Conservation (phyloP, 2,797 vertebrate genomes). For the Balearica regulorum region DNA sequence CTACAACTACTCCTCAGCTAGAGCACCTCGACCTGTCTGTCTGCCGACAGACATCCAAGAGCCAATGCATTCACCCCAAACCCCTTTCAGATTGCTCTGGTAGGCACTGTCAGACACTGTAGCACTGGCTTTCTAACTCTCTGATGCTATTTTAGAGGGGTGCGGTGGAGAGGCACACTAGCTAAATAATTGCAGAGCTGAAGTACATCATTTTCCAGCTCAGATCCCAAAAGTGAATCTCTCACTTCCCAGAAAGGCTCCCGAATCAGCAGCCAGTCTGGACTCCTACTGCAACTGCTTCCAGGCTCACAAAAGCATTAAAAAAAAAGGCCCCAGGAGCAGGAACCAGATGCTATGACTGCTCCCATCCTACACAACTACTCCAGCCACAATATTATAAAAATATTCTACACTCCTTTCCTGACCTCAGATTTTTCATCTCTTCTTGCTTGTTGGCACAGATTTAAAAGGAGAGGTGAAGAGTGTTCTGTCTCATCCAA, state of each 20-base stretch:
- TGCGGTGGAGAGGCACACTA: not conserved
- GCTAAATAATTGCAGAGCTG: not conserved
- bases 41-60: not conserved
- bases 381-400: not conserved
- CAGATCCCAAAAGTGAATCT: not conserved
- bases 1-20: not conserved
- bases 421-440: not conserved
- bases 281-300: not conserved
- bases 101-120: not conserved
- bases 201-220: not conserved
- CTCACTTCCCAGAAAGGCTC: not conserved
- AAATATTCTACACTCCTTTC: not conserved
- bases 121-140: not conserved
- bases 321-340: not conserved
- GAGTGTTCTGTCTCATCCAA: not conserved
- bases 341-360: not conserved
- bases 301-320: not conserved
- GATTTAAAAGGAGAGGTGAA: not conserved
- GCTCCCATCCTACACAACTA: not conserved
- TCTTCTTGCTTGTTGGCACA: not conserved
- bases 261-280: not conserved
- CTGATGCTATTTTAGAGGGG: not conserved
- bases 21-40: not conserved
- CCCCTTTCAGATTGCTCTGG: fast-evolving
- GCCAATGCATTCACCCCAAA: not conserved